These are phyloP conservation scores for Pandemis cinnamomeana DNA, from an alignment of 2,888 invertebrate genomes.

Conservation along the genomic window DNA sequence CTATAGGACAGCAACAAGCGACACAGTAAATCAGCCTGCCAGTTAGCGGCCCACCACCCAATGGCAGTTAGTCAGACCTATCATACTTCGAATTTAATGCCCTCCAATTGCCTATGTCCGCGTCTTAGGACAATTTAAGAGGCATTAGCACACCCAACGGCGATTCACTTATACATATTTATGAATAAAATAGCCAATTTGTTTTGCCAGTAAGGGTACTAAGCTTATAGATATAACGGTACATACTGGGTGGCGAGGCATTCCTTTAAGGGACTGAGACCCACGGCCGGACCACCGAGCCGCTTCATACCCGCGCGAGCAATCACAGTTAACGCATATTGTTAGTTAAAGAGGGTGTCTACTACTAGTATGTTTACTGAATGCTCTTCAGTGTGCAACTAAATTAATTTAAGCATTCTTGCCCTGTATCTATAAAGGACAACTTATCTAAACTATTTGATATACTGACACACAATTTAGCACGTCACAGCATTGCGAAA, in stretches of 20 bases:
- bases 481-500: slow-evolving; percentile 27
- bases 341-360: slow-evolving; percentile 19
- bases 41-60: slow-evolving; percentile 64
- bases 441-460: slow-evolving; percentile 23
- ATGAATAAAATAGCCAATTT: slow-evolving; percentile 71
- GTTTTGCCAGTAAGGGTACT: slow-evolving; percentile 47
- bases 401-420: neutral
- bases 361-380: neutral
- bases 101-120: slow-evolving; percentile 62
- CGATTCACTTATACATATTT: slow-evolving; percentile 73
- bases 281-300: slow-evolving; percentile 7
- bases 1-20: slow-evolving; percentile 45
- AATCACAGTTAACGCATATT: slow-evolving; percentile 11
- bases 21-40: slow-evolving; percentile 62
- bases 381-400: neutral
- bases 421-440: slow-evolving; percentile 20
- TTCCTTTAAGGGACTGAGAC: slow-evolving; percentile 58
- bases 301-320: slow-evolving; percentile 20
- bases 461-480: slow-evolving; percentile 25
- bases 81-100: slow-evolving; percentile 71
- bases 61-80: slow-evolving; percentile 57
- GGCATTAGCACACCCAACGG: slow-evolving; percentile 68
- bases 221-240: slow-evolving; percentile 60
- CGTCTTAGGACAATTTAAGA: slow-evolving; percentile 70
- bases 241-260: slow-evolving; percentile 56